phyloP scores from a whole-genome alignment of 2,888 invertebrate genomes.

The Epiblema foenella region DNA sequence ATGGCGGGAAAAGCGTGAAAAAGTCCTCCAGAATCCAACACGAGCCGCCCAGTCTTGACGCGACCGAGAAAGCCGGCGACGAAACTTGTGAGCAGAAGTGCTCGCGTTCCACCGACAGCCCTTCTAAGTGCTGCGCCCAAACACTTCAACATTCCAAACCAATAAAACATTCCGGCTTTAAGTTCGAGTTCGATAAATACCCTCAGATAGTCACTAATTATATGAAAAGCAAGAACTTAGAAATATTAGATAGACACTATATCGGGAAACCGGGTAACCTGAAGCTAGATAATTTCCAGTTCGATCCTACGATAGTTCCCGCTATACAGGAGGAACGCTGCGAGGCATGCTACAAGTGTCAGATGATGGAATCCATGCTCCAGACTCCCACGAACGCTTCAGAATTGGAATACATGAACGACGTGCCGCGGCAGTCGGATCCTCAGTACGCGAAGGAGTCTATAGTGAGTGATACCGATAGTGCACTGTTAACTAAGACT shows the following conservation, averaged over 20 bases:
- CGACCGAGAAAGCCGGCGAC: conserved; percentile 55
- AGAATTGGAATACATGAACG: conserved; percentile 86
- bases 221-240: conserved; percentile 90
- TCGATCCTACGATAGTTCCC: conserved; percentile 78
- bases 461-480: conserved; percentile 55
- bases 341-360: conserved; percentile 82
- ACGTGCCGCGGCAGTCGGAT: conserved; percentile 71
- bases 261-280: conserved; percentile 84
- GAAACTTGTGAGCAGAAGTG: conserved; percentile 50
- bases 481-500: conserved; percentile 67
- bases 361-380: conserved; percentile 84
- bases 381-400: conserved; percentile 93
- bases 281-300: conserved; percentile 82
- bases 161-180: conserved; percentile 88
- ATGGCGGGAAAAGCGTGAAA: conserved; percentile 72
- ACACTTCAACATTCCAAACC: conserved; percentile 85
- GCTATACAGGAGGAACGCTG: conserved; percentile 80
- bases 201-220: conserved; percentile 90
- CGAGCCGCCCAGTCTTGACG: conserved; percentile 58
- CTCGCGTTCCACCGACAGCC: conserved; percentile 60
- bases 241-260: conserved; percentile 85
- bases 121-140: conserved; percentile 78
- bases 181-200: conserved; percentile 90
- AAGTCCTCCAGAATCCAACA: conserved; percentile 68
- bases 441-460: conserved; percentile 74